Base-by-base conservation (phyloP, 2,113 vertebrate species). In the Pseudopipra pipra region DNA sequence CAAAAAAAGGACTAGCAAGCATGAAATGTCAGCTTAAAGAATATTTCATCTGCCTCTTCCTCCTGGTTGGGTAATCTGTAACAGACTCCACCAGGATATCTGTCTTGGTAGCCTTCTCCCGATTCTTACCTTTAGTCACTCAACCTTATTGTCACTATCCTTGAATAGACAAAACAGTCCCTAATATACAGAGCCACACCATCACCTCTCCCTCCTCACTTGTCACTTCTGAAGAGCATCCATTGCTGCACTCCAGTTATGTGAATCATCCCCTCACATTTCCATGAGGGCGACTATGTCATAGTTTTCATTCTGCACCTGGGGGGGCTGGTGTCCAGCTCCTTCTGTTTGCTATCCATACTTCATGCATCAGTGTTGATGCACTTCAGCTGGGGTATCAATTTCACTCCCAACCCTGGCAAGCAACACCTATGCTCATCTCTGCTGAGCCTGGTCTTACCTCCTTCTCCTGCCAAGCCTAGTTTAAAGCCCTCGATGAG, bases 381-480 rank as follows among this genome's bases (percentile, higher is more conserved):
- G 51, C 31, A 27, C 44, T 51, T 33, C 35, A 66, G 22, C 31
- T 35, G 31, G 9, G 9, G 14, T 71, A 20, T 25, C 8, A 21
- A 37, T 43, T 80, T 43, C 44, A 25, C 51, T 14, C 9, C 14
- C 14, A 58, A 27, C 35, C 31, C 7, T 31, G 25, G 14, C 43
- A 35, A 35, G 31, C 4, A 11, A 55, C 9, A 2, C 20, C 15
- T 21, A 39, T 28, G 17, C 54, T 68, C 18, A 39, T 24, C 17
- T 65, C 67, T 73, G 21, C 22, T 49, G 25, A 49, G 7, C 13
- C 17, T 49, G 17, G 13, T 43, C 17, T 88, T 56, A 41, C 7
- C 12, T 3, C 1, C 11, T 65, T 35, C 49, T 65, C 43, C 41
- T 25, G 35, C 72, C 58, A 73, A 31, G 49, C 3, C 0, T 0